A percentile compares a stretch with the other conserved stretches of the same genome.
Evolutionary conservation across 2,888 invertebrate genomes (phyloP).

Genomic region (Liodrosophila aerea): DNA sequence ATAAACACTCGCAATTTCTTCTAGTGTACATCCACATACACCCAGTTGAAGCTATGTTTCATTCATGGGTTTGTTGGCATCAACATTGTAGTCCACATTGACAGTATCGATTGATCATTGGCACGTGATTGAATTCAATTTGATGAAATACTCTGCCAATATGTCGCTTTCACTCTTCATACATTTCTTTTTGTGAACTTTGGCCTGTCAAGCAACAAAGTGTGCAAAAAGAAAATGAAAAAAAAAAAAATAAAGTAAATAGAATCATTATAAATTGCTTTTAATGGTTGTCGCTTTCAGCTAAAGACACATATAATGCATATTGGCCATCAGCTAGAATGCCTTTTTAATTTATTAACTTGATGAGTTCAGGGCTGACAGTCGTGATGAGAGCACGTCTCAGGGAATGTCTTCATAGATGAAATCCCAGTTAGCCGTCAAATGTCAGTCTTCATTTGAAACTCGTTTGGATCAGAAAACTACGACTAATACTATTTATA

Average conservation of each 20-base stretch:
- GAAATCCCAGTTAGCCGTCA: not conserved
- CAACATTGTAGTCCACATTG: slow-evolving; percentile 63
- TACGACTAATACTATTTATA: too few species aligned
- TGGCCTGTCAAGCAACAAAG: slow-evolving; percentile 11
- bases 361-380: not conserved
- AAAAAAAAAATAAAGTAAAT: slow-evolving; percentile 3
- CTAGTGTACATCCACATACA: slow-evolving; percentile 11
- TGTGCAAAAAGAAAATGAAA: slow-evolving; percentile 9
- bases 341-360: slow-evolving; percentile 11
- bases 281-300: slow-evolving; percentile 34
- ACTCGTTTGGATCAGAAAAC: slow-evolving; percentile 1
- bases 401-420: not conserved
- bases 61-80: slow-evolving; percentile 64
- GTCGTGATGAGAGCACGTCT: not conserved
- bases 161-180: slow-evolving; percentile 50
- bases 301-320: slow-evolving; percentile 8
- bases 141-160: slow-evolving; percentile 74
- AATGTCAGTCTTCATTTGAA: slow-evolving; percentile 1
- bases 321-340: slow-evolving; percentile 12
- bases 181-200: slow-evolving; percentile 7
- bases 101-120: slow-evolving; percentile 77
- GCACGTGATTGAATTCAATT: slow-evolving; percentile 78
- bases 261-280: slow-evolving; percentile 34
- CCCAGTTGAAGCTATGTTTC: slow-evolving; percentile 39
- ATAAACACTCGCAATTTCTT: too few species aligned